Conservation (phyloP, 2,113 vertebrate species). For the Protomyctophum bolini region DNA sequence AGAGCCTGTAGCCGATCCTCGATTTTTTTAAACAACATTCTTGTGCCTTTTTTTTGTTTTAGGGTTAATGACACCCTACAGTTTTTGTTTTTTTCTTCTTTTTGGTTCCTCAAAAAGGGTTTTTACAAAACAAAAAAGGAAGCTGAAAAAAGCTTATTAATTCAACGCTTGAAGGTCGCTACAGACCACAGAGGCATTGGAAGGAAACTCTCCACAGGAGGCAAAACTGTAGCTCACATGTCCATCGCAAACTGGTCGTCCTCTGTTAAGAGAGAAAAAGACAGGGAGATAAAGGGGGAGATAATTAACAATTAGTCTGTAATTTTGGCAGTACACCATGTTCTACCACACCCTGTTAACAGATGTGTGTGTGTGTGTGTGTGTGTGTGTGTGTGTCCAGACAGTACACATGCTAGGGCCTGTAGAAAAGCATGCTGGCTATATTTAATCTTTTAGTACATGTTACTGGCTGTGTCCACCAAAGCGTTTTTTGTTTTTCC, state of each 20-base stretch:
- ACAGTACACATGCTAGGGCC: too few relatives aligned
- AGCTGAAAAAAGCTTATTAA: slow-evolving; percentile 42
- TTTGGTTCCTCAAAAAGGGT: slow-evolving; percentile 52
- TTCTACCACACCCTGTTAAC: slow-evolving; percentile 37
- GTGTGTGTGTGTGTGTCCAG: background rate
- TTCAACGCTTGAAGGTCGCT: slow-evolving; percentile 55
- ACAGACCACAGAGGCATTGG: slow-evolving; percentile 57
- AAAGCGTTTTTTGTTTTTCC: too few relatives aligned
- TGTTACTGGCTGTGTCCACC: too few relatives aligned
- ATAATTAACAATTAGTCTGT: slow-evolving; percentile 2
- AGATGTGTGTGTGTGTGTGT: background rate
- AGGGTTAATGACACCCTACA: slow-evolving; percentile 54
- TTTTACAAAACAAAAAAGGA: slow-evolving; percentile 40
- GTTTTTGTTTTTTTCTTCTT: slow-evolving; percentile 19
- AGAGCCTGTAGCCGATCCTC: slow-evolving; percentile 50
- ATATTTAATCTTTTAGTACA: too few relatives aligned
- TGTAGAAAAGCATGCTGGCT: too few relatives aligned
- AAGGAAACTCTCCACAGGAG: slow-evolving; percentile 74
- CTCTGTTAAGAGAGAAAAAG: slow-evolving; percentile 53
- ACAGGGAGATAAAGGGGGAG: background rate
- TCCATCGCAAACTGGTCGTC: slow-evolving; percentile 81
- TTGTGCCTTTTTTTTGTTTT: slow-evolving; percentile 1
- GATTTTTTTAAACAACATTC: slow-evolving; percentile 28
- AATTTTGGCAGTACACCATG: background rate
- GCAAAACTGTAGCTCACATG: slow-evolving; percentile 72